Base-by-base conservation (phyloP, 1,140 invertebrate species). In the Holotrichia oblita region DNA sequence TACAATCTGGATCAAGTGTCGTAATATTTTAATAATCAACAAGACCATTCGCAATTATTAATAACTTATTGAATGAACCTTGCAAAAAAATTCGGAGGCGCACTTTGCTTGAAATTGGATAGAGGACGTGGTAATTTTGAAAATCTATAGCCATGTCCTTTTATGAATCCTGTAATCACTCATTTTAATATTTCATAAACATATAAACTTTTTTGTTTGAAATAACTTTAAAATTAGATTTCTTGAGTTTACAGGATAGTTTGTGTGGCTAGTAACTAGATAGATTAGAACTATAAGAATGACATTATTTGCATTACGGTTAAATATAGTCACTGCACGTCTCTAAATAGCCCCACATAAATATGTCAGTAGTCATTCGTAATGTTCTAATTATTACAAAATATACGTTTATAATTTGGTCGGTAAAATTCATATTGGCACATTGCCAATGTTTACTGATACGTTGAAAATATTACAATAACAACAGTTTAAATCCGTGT, bases 331-430 rank as follows among this genome's bases (percentile, higher is more conserved):
- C 48, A 3, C 12, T 0, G 48, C 14, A 7, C 22, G 22, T 69
- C 61, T 69, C 20, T 22, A 22, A 69, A 69, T 69, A 69, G 8
- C 22, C 6, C 24, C 20, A 3, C 3, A 34, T 69, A 69, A 69
- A 69, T 69, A 69, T 69, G 20, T 69, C 61, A 27, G 22, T 22
- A 69, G 3, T 69, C 61, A 69, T 4, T 69, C 22, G 22, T 69
- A 69, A 24, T 69, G 61, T 27, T 34, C 22, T 34, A 69, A 61
- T 61, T 61, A 20, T 69, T 10, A 69, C 22, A 34, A 27, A 27
- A 69, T 69, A 69, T 69, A 27, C 14, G 61, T 12, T 69, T 69
- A 69, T 69, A 69, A 69, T 69, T 24, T 34, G 22, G 3, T 69
- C 22, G 22, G 6, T 27, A 20, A 69, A 69, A 27, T 27, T 69